Evolutionary conservation across 1,140 invertebrate species (phyloP), one percentile per base, ranked within the genome.

Genomic region (Ectropis grisescens): DNA sequence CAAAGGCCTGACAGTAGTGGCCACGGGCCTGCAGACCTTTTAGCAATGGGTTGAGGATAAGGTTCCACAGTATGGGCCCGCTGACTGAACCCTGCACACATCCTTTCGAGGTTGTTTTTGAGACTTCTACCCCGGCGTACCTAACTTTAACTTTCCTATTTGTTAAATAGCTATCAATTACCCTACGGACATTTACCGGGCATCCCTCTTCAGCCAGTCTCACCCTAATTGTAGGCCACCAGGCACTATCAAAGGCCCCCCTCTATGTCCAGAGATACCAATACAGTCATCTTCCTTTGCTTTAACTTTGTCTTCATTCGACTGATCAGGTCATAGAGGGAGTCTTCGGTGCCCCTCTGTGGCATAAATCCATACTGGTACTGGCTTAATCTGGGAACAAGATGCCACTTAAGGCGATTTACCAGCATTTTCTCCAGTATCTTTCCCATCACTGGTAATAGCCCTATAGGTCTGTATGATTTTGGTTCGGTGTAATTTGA

Each of bases 331-430:
- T 12, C 28, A 36, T 38, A 42, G 36, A 47, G 45, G 45, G 45
- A 29, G 39, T 47, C 45, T 30, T 47, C 45, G 0, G 45, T 42
- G 15, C 38, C 16, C 6, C 14, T 22, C 11, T 41, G 38, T 2
- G 45, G 45, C 34, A 47, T 38, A 13, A 41, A 47, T 1, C 44
- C 44, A 23, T 34, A 47, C 15, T 47, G 44, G 31, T 15, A 13
- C n/a, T 14, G 2, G n/a, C 39, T 38, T 2, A 41, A 24, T n/a
- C 28, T 26, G 0, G 31, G 31, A 1, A 35, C 1, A 2, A 38
- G 8, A 13, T 47, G 28, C 14, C 26, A 41, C 22, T 16, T 47
- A 4, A 47, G 27, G 1, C 39, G 13, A 11, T 11, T n/a, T 0
- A 48, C 13, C 7, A 43, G 1, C 46, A 48, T 39, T 27, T 37